A percentile compares a stretch with the other conserved stretches of the same genome.
Evolutionary conservation across 2,888 invertebrate species (phyloP).

Genomic region (Monoplex corrugatus): DNA sequence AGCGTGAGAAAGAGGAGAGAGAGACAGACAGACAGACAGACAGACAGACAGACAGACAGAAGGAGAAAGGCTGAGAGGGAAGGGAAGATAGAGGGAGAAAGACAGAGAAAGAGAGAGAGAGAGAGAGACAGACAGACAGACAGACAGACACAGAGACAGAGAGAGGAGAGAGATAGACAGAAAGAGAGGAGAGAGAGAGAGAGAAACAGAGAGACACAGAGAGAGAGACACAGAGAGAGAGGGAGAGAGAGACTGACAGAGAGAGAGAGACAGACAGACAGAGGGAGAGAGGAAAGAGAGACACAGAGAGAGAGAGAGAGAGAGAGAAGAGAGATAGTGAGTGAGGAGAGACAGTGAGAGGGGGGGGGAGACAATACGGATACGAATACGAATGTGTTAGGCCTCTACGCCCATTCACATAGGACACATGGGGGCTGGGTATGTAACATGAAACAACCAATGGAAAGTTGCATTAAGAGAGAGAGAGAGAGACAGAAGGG

Average conservation of each 20-base stretch:
- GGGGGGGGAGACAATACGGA: not conserved
- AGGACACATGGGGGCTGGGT: too few species aligned
- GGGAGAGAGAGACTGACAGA: too few species aligned
- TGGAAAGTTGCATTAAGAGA: too few species aligned
- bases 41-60: not conserved
- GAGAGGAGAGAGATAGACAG: too few species aligned
- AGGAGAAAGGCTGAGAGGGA: not conserved
- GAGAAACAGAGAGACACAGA: not conserved
- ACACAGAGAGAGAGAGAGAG: not conserved
- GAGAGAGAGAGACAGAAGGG: too few species aligned
- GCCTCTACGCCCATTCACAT: too few species aligned
- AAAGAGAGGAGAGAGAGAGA: too few species aligned
- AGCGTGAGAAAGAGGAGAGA: not conserved
- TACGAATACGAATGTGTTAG: too few species aligned
- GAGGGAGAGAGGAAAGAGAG: not conserved
- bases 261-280: not conserved
- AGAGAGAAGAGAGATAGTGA: not conserved
- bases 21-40: not conserved
- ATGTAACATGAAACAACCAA: too few species aligned
- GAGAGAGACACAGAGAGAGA: not conserved
- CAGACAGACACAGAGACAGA: too few species aligned
- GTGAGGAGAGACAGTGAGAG: not conserved
- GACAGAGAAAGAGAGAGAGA: too few species aligned
- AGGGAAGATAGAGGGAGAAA: too few species aligned
- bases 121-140: not conserved